Evolutionary conservation across 2,797 vertebrate species (phyloP).

Genomic region (Phyllotis vaccarum): DNA sequence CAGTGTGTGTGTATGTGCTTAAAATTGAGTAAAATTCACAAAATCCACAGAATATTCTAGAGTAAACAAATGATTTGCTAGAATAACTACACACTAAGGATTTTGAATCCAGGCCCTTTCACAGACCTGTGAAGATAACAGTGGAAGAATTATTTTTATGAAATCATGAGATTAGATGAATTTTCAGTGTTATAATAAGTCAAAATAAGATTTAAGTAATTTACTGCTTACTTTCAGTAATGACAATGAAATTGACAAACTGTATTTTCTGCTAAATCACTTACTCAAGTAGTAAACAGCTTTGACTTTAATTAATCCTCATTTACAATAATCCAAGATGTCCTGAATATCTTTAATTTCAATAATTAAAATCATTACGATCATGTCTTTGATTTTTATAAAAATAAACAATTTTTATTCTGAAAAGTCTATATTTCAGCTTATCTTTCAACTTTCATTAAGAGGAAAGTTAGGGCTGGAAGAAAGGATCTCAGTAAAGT

Average conservation of each 20-base stretch:
- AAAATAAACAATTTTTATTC: slow-evolving; percentile 45
- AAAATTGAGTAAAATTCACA: slow-evolving; percentile 46
- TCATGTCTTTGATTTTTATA: slow-evolving; percentile 20
- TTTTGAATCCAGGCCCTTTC: slow-evolving; percentile 7
- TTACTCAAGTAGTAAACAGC: slow-evolving; percentile 10
- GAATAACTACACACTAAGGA: slow-evolving; percentile 4
- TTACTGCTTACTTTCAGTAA: slow-evolving; percentile 28
- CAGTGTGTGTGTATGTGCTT: not conserved
- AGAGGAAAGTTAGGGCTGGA: not conserved
- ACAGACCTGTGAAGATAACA: slow-evolving; percentile 17
- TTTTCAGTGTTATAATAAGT: not conserved
- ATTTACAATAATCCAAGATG: slow-evolving; percentile 58
- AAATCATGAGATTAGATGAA: slow-evolving; percentile 35
- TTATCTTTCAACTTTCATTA: slow-evolving; percentile 27
- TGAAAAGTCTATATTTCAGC: not conserved
- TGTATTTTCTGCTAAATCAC: slow-evolving; percentile 23
- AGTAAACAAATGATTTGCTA: not conserved
- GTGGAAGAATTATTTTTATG: not conserved
- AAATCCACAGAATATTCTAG: slow-evolving; percentile 23
- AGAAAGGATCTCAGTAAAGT: not conserved
- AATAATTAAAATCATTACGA: not conserved
- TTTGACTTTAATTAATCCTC: slow-evolving; percentile 18
- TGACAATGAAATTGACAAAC: slow-evolving; percentile 29
- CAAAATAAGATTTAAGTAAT: slow-evolving; percentile 11
- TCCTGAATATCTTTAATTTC: slow-evolving; percentile 46